Percentiles rank a stretch among this genome's conserved stretches.
Conservation (phyloP, 2,888 invertebrate species). For the Cerastis leucographa region DNA sequence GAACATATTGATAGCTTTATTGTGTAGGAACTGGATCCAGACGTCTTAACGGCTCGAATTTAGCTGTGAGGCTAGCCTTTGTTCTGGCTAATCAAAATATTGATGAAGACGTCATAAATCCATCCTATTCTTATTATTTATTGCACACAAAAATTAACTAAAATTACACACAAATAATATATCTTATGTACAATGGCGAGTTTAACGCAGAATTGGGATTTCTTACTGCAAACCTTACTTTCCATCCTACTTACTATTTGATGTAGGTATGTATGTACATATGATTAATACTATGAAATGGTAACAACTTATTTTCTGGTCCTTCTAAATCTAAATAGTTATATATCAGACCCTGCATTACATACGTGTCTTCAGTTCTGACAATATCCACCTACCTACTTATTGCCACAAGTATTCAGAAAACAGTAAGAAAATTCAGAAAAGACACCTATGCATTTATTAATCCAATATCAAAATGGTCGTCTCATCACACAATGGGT, state of each 20-base stretch:
- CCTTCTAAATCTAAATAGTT: background rate
- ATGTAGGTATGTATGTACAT: too few species aligned
- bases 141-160: too few species aligned
- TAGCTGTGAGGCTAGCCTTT: slow-evolving; percentile 32
- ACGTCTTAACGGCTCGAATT: slow-evolving; percentile 41
- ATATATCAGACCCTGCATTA: background rate
- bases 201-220: too few species aligned
- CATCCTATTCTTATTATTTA: too few species aligned
- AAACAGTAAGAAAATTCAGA: background rate
- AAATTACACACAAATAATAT: too few species aligned
- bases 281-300: too few species aligned
- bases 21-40: slow-evolving; percentile 50
- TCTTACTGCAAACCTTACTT: too few species aligned
- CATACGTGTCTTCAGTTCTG: background rate
- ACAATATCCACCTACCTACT: background rate
- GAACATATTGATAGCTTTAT: slow-evolving; percentile 64
- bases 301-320: background rate
- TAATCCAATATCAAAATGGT: slow-evolving; percentile 42
- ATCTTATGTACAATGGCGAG: too few species aligned
- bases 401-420: background rate
- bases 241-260: background rate
- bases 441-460: background rate
- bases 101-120: background rate
- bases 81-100: slow-evolving; percentile 23
- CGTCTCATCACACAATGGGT: slow-evolving; percentile 38